Conservation (phyloP, 2,888 invertebrate genomes). For the Drosophila eohydei region DNA sequence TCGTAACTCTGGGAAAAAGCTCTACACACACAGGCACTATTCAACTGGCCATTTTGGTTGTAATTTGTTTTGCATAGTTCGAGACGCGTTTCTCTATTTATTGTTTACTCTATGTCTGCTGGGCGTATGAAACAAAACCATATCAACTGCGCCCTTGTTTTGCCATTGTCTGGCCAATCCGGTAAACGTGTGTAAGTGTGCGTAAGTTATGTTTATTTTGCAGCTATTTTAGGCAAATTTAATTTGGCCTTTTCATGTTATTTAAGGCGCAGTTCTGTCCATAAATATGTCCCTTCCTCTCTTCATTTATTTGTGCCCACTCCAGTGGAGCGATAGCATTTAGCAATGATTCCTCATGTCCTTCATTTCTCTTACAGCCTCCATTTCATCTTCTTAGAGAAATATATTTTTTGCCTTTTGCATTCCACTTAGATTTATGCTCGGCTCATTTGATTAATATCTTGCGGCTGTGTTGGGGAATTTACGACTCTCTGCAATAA, state of each 20-base stretch:
- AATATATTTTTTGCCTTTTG: conserved; percentile 23
- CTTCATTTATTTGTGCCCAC: conserved; percentile 55
- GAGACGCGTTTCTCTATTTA: conserved; percentile 73
- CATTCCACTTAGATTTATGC: conserved; percentile 63
- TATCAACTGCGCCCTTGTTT: conserved; percentile 48
- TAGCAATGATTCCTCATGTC: conserved; percentile 45
- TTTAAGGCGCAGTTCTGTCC: conserved; percentile 41
- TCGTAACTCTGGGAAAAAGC: conserved; percentile 1
- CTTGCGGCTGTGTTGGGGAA: conserved; percentile 34
- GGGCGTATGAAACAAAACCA: conserved; percentile 13
- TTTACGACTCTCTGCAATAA: conserved; percentile 49
- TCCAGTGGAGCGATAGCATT: conserved; percentile 28
- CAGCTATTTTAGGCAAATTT: conserved; percentile 55
- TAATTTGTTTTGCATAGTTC: conserved; percentile 76
- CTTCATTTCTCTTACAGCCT: conserved; percentile 34
- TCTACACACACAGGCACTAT: conserved; percentile 10
- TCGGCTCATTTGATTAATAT: conserved; percentile 71
- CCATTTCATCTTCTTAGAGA: conserved; percentile 19
- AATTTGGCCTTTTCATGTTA: conserved; percentile 52
- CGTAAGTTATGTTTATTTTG: conserved; percentile 45
- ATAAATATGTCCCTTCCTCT: conserved; percentile 2
- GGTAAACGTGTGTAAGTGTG: conserved; percentile 2
- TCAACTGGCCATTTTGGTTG: conserved; percentile 17
- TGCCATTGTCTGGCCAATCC: conserved; percentile 60
- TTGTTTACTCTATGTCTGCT: conserved; percentile 60